These are phyloP conservation scores for Orientallactaga bullata DNA, from an alignment of 2,113 vertebrate species.

Conservation along the genomic window DNA sequence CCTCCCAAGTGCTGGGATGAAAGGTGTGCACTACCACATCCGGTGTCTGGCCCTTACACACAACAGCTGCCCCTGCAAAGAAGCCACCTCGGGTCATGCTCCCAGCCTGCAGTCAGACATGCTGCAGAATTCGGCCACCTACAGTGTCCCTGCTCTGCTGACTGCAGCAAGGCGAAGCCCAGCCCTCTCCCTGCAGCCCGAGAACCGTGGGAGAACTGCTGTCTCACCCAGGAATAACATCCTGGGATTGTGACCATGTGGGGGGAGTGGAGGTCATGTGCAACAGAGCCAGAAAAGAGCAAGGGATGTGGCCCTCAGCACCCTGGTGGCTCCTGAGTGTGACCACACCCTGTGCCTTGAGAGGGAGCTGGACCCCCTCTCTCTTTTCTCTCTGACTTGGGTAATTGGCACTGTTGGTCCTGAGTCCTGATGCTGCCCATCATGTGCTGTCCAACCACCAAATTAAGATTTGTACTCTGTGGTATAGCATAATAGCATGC, in stretches of 20 bases:
- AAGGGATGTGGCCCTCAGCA: fast-evolving
- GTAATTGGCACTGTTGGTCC: slow-evolving; percentile 55
- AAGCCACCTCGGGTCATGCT: too few species aligned
- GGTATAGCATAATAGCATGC: slow-evolving; percentile 63
- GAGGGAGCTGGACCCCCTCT: not conserved
- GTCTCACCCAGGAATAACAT: not conserved
- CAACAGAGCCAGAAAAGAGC: not conserved
- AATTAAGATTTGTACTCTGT: slow-evolving; percentile 61
- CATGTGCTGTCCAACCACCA: slow-evolving; percentile 66
- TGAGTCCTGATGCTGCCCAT: slow-evolving; percentile 46
- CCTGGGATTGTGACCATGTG: not conserved
- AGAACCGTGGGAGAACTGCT: not conserved
- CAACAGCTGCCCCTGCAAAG: too few species aligned
- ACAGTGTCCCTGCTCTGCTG: not conserved
- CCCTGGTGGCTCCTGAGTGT: not conserved
- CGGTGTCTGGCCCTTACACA: too few species aligned
- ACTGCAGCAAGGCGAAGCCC: fast-evolving
- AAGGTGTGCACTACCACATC: too few species aligned
- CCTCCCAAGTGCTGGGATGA: too few species aligned
- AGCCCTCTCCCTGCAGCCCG: not conserved
- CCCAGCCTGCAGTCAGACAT: not conserved
- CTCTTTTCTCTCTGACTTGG: not conserved
- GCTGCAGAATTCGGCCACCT: not conserved
- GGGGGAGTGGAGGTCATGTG: fast-evolving
- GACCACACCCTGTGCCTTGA: not conserved